A percentile compares a stretch with the other conserved stretches of the same genome.
These are phyloP conservation scores for Calliopsis andreniformis DNA, from an alignment of 1,140 invertebrate genomes.

Conservation along the genomic window DNA sequence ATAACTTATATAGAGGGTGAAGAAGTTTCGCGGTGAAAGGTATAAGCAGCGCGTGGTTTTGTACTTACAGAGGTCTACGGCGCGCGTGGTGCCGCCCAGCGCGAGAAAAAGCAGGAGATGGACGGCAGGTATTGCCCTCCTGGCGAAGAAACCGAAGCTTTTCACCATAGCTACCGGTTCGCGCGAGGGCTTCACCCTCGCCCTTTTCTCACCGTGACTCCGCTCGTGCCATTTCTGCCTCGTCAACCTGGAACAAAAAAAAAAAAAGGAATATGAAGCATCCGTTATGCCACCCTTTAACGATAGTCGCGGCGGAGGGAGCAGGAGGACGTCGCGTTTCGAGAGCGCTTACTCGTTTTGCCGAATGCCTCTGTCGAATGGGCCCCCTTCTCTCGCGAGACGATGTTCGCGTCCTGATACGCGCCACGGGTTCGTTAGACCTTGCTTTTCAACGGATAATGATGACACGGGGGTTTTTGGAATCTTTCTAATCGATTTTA, in stretches of 20 bases:
- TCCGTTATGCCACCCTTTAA: constrained; percentile 44
- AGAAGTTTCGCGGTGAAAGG: constrained; percentile 50
- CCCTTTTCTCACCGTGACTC: constrained; percentile 76
- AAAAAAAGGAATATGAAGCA: background rate
- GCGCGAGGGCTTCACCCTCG: constrained; percentile 76
- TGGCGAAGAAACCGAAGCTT: constrained; percentile 72
- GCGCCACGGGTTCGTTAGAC: constrained; percentile 26
- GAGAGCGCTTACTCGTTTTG: constrained; percentile 45
- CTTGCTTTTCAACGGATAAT: constrained; percentile 2
- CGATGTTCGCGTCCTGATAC: background rate
- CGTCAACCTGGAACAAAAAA: constrained; percentile 73
- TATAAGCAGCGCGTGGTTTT: constrained; percentile 7
- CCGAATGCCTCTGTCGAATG: constrained; percentile 17
- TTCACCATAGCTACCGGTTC: constrained; percentile 74
- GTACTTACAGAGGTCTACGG: constrained; percentile 79
- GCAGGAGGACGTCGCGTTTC: background rate
- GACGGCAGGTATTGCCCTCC: constrained; percentile 72
- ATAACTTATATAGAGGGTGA: constrained; percentile 60
- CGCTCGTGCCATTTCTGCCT: constrained; percentile 72
- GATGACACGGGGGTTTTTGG: background rate
- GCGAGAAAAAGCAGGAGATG: constrained; percentile 71
- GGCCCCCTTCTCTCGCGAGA: background rate
- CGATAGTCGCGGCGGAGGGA: constrained; percentile 24
- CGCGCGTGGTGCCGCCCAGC: constrained; percentile 65
- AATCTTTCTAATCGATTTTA: constrained; percentile 3